Conservation (phyloP, 2,888 invertebrate species). For the Lithophane socia region DNA sequence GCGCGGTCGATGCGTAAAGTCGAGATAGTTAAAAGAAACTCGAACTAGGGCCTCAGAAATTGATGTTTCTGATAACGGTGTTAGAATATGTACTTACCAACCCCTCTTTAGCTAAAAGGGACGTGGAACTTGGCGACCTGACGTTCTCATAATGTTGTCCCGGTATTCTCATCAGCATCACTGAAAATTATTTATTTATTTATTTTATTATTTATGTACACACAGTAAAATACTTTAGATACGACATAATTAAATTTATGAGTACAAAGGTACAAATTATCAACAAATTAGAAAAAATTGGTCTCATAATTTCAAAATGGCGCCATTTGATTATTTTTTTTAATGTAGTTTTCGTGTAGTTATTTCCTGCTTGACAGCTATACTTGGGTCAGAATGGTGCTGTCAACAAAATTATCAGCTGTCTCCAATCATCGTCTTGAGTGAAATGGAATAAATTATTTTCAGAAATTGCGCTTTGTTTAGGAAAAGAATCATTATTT, state of each 20-base stretch:
- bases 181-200: slow-evolving; percentile 66
- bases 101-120: slow-evolving; percentile 86
- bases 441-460: slow-evolving; percentile 16
- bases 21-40: too few relatives aligned
- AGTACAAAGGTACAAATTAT: too few relatives aligned
- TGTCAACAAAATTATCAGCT: background rate
- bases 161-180: slow-evolving; percentile 88
- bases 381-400: background rate
- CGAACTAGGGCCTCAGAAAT: too few relatives aligned
- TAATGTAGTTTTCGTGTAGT: background rate
- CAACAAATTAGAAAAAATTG: background rate
- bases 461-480: slow-evolving; percentile 7
- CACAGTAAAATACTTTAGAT: too few relatives aligned
- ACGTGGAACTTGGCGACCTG: slow-evolving; percentile 85
- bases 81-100: slow-evolving; percentile 74
- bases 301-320: background rate
- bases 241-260: too few relatives aligned
- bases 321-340: background rate
- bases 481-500: slow-evolving; percentile 25
- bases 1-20: too few relatives aligned
- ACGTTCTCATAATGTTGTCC: slow-evolving; percentile 88
- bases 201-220: too few relatives aligned
- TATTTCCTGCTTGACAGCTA: background rate
- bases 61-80: too few relatives aligned
- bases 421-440: background rate